phyloP scores from a whole-genome alignment of 2,888 invertebrate genomes.

The Drosophila nigritarsus region DNA sequence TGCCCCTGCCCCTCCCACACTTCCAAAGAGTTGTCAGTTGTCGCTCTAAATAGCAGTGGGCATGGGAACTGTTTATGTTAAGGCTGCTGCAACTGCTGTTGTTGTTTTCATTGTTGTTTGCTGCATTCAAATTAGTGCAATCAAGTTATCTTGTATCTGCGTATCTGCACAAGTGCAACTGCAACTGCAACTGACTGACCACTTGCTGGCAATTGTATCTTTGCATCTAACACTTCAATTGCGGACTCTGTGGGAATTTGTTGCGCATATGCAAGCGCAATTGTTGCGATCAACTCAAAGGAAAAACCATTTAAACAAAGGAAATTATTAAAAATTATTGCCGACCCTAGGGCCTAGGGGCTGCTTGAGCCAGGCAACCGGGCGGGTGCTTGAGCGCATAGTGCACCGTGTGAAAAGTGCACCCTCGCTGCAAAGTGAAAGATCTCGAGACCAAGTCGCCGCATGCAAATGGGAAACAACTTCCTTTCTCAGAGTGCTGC shows the following conservation, averaged over 20 bases:
- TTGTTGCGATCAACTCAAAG: slow-evolving; percentile 61
- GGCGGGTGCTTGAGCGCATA: slow-evolving; percentile 22
- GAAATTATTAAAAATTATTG: slow-evolving; percentile 83
- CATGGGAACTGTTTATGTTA: slow-evolving; percentile 61
- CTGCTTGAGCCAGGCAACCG: neutral
- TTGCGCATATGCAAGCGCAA: slow-evolving; percentile 45
- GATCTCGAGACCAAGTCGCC: slow-evolving; percentile 29
- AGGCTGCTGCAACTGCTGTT: slow-evolving; percentile 24
- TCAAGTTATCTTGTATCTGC: slow-evolving; percentile 78
- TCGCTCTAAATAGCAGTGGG: slow-evolving; percentile 63
- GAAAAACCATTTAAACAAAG: slow-evolving; percentile 81
- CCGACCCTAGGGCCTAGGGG: slow-evolving; percentile 51
- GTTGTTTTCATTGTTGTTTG: slow-evolving; percentile 22
- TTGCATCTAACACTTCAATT: slow-evolving; percentile 79
- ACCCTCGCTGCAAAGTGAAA: slow-evolving; percentile 50
- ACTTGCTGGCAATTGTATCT: slow-evolving; percentile 75
- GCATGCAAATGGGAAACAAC: slow-evolving; percentile 53
- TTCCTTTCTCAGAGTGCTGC: slow-evolving; percentile 52
- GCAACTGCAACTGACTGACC: slow-evolving; percentile 38
- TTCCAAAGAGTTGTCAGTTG: slow-evolving; percentile 42
- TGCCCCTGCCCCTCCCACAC: slow-evolving; percentile 4
- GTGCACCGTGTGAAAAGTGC: slow-evolving; percentile 72
- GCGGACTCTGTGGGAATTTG: slow-evolving; percentile 73
- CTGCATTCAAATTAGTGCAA: slow-evolving; percentile 79
- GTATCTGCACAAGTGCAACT: slow-evolving; percentile 51